Percentiles rank a stretch among this genome's conserved stretches.
phyloP scores from a whole-genome alignment of 2,113 vertebrate species.

The Crypturellus undulatus region DNA sequence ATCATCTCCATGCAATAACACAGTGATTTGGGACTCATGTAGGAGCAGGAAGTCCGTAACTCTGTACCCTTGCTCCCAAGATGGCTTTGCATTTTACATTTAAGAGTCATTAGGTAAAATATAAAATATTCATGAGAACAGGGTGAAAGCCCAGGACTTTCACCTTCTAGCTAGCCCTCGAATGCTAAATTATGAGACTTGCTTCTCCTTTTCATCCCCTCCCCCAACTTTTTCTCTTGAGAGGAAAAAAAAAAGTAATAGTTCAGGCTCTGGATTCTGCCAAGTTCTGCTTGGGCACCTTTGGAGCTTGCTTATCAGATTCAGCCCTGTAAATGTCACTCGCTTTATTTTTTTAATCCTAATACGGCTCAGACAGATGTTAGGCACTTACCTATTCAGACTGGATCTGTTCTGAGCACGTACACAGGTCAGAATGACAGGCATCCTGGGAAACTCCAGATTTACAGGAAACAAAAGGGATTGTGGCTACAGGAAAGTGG shows the following conservation, averaged over 20 bases:
- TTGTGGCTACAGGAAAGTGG: too few species aligned
- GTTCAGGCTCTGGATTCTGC: not conserved
- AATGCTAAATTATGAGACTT: not conserved
- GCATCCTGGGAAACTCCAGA: too few species aligned
- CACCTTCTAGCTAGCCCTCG: not conserved
- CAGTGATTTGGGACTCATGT: not conserved
- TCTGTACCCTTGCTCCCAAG: not conserved
- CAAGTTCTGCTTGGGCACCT: too few species aligned
- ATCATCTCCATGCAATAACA: not conserved
- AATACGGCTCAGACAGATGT: not conserved
- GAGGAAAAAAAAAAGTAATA: too few species aligned
- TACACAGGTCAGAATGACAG: too few species aligned
- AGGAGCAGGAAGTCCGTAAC: not conserved
- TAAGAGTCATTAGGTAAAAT: constrained; percentile 19
- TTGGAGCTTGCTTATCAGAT: not conserved
- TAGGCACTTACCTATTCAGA: not conserved
- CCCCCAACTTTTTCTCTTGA: not conserved
- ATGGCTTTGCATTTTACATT: constrained; percentile 22
- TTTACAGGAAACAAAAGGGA: too few species aligned
- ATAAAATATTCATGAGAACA: constrained; percentile 31
- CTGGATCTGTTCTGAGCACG: too few species aligned
- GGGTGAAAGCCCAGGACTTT: constrained; percentile 9
- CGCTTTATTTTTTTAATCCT: not conserved
- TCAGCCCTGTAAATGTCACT: not conserved
- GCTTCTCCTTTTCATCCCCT: not conserved